Conservation (phyloP, 2,797 vertebrate species). For the Microctenopoma stevenorrisi region DNA sequence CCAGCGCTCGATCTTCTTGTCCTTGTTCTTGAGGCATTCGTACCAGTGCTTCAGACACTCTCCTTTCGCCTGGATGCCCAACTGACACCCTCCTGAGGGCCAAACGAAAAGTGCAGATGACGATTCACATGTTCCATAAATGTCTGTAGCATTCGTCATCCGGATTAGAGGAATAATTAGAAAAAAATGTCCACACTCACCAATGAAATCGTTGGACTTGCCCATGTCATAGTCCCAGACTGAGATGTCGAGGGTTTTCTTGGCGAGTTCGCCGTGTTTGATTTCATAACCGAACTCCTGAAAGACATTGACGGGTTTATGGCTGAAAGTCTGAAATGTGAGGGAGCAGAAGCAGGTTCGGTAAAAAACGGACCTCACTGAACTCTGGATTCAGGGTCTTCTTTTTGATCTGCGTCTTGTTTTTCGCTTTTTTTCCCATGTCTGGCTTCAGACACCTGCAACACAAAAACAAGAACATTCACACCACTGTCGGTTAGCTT, state of each 20-base stretch:
- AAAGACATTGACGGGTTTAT: constrained; percentile 21
- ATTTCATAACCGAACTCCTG: constrained; percentile 97
- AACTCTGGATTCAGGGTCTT: constrained; percentile 94
- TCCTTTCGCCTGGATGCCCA: constrained; percentile 95
- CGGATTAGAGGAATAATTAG: no score
- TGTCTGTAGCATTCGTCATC: no score
- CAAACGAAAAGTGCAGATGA: not conserved
- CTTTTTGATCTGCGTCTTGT: constrained; percentile 95
- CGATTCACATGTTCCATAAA: no score
- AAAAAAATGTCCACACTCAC: constrained; percentile 75
- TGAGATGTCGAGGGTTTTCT: constrained; percentile 93
- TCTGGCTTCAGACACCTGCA: constrained; percentile 91
- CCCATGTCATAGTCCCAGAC: constrained; percentile 99
- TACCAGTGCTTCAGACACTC: constrained; percentile 98
- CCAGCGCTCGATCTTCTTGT: constrained; percentile 97
- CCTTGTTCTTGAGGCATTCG: constrained; percentile 97
- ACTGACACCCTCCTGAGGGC: constrained; percentile 90
- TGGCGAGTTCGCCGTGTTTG: constrained; percentile 94
- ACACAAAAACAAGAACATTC: not conserved
- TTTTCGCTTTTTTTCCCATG: constrained; percentile 94
- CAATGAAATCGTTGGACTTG: constrained; percentile 96
- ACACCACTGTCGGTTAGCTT: not conserved
- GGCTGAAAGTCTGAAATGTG: not conserved
- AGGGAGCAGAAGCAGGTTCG: not conserved
- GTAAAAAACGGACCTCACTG: constrained; percentile 83